These are phyloP conservation scores for Acanthisitta chloris DNA, from an alignment of 2,113 vertebrate genomes.

Conservation along the genomic window DNA sequence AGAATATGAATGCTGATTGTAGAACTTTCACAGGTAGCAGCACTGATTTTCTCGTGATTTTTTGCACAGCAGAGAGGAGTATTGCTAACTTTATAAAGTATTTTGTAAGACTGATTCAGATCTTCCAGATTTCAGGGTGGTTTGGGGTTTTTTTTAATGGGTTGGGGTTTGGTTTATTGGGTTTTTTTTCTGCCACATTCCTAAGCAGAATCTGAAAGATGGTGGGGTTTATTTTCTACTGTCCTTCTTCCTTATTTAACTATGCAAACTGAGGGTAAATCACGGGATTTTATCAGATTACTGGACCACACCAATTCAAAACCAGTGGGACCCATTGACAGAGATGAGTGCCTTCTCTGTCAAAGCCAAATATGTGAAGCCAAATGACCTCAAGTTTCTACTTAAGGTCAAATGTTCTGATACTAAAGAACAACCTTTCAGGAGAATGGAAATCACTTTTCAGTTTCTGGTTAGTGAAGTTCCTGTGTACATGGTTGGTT, in stretches of 20 bases:
- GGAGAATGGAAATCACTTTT: not conserved
- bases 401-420: not conserved
- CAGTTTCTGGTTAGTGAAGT: not conserved
- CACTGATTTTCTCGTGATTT: constrained; percentile 46
- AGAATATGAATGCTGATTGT: not conserved
- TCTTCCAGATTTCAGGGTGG: constrained; percentile 1
- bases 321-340: not conserved
- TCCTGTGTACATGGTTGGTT: not conserved
- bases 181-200: not conserved
- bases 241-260: constrained; percentile 17
- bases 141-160: not conserved
- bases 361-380: not conserved
- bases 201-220: not conserved
- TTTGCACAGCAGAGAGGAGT: constrained; percentile 28
- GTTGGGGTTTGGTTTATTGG: not conserved
- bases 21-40: not conserved
- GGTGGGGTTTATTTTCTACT: not conserved
- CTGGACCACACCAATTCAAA: not conserved
- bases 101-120: not conserved
- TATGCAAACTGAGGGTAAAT: constrained; percentile 40
- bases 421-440: not conserved
- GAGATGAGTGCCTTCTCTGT: constrained; percentile 21
- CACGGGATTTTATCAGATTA: not conserved
- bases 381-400: constrained; percentile 30
- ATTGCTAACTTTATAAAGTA: constrained; percentile 1